Percentiles rank a stretch among this genome's conserved stretches.
phyloP scores from a whole-genome alignment of 2,113 vertebrate species.

The Hucho hucho region DNA sequence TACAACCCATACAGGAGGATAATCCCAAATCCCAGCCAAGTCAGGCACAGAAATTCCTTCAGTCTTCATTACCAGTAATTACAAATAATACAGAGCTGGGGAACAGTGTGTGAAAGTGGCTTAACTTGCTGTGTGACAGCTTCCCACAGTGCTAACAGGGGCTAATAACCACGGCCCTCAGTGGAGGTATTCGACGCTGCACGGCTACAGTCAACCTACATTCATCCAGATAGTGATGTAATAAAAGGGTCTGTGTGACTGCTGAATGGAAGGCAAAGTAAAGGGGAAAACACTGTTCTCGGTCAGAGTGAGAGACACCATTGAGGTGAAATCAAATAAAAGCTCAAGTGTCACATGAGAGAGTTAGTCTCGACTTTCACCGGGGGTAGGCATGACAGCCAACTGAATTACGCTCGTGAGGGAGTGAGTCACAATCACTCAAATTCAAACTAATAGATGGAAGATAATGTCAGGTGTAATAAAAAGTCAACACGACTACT shows the following conservation, averaged over 20 bases:
- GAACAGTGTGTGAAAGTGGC: slow-evolving; percentile 58
- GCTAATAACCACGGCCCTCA: slow-evolving; percentile 15
- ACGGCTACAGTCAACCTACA: slow-evolving; percentile 15
- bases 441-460: slow-evolving; percentile 40
- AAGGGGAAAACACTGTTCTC: slow-evolving; percentile 3
- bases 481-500: slow-evolving; percentile 23
- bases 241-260: background rate
- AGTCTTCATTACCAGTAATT: slow-evolving; percentile 67
- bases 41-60: slow-evolving; percentile 60
- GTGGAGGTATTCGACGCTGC: slow-evolving; percentile 25
- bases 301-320: background rate
- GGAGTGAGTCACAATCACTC: slow-evolving; percentile 5
- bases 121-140: slow-evolving; percentile 44
- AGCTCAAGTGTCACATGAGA: background rate
- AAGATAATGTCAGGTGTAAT: slow-evolving; percentile 46
- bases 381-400: background rate
- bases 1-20: slow-evolving; percentile 61
- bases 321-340: slow-evolving; percentile 32
- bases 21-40: slow-evolving; percentile 54
- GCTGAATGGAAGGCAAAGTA: slow-evolving; percentile 6
- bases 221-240: background rate
- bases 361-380: background rate
- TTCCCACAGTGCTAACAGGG: slow-evolving; percentile 25
- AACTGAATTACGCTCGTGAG: slow-evolving; percentile 15
- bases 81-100: slow-evolving; percentile 57